These are phyloP conservation scores for Lasiurus cinereus DNA, from an alignment of 2,113 vertebrate species.

Conservation along the genomic window DNA sequence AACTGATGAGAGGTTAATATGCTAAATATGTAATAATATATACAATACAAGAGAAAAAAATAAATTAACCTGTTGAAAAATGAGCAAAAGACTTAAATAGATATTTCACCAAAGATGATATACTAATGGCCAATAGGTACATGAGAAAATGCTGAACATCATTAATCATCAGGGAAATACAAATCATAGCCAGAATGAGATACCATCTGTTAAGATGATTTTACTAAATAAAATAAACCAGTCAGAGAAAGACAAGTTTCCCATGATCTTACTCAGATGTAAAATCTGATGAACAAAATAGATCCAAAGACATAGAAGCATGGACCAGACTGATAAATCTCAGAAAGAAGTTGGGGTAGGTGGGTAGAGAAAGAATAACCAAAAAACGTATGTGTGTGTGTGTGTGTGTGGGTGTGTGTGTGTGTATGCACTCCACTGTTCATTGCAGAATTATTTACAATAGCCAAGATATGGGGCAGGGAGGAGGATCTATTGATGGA, in stretches of 20 bases:
- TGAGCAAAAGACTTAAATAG: background rate
- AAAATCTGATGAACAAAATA: no score
- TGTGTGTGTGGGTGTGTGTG: no score
- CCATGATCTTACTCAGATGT: no score
- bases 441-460: no score
- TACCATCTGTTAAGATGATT: background rate
- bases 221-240: background rate
- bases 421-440: no score
- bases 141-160: background rate
- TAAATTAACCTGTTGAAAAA: background rate
- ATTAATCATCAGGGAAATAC: background rate
- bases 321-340: no score
- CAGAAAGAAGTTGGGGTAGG: no score
- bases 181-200: background rate
- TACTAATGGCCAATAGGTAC: background rate
- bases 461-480: no score
- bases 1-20: background rate
- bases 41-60: background rate
- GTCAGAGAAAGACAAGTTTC: no score
- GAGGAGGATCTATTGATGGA: background rate
- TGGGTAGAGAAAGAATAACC: no score
- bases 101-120: background rate
- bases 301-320: no score
- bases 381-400: no score
- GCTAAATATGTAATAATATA: background rate